These are phyloP conservation scores for Bovichtus variegatus DNA, from an alignment of 2,797 vertebrate species.

Conservation along the genomic window DNA sequence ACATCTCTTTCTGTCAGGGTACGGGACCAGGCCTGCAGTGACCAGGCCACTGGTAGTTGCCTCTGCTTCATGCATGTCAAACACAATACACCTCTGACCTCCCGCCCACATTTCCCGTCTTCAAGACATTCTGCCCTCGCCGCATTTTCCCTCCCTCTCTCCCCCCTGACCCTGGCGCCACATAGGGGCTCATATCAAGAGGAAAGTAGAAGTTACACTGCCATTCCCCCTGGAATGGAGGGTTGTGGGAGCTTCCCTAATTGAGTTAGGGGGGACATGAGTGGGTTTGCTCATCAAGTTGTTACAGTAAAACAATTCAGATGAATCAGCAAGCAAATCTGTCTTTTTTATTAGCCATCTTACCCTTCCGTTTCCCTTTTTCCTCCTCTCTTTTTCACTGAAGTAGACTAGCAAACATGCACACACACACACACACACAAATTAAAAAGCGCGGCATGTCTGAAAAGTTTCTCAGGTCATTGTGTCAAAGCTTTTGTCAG, in stretches of 20 bases:
- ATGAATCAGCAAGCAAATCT: constrained; percentile 70
- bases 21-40: constrained; percentile 53
- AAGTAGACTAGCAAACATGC: constrained; percentile 28
- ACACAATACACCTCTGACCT: constrained; percentile 46
- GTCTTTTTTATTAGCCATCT: constrained; percentile 75
- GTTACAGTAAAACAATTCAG: constrained; percentile 76
- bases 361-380: constrained; percentile 49
- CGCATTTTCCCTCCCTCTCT: constrained; percentile 24
- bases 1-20: constrained; percentile 44
- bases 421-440: constrained; percentile 31
- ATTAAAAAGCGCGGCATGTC: constrained; percentile 45
- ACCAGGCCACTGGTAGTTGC: constrained; percentile 44
- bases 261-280: constrained; percentile 82
- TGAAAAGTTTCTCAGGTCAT: constrained; percentile 69
- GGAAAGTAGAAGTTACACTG: constrained; percentile 48
- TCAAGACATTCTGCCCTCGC: constrained; percentile 30
- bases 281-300: constrained; percentile 83
- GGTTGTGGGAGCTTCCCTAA: constrained; percentile 77
- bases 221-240: constrained; percentile 62
- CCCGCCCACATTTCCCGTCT: constrained; percentile 29
- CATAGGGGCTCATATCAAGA: constrained; percentile 45
- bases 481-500: constrained; percentile 67
- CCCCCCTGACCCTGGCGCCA: constrained; percentile 73
- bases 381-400: constrained; percentile 29
- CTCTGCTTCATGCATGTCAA: constrained; percentile 60